Base-by-base conservation (phyloP, 2,113 vertebrate genomes). In the Suricata suricatta region DNA sequence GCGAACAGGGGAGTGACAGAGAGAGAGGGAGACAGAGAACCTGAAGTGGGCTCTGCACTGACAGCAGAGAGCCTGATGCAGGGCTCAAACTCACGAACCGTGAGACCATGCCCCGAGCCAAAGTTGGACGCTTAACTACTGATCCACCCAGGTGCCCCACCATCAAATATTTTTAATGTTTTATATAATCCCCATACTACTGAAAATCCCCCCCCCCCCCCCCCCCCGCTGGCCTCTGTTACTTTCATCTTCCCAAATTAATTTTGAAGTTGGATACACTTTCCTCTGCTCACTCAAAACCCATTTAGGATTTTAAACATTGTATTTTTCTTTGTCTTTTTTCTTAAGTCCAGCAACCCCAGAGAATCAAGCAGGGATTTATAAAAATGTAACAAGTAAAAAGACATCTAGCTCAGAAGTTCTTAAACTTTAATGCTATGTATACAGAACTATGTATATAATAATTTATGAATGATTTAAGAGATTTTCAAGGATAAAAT, bases 291-390 rank as follows among this genome's bases (percentile, higher is more conserved):
- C 44, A 82, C 7, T 23, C 69, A 29, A 95, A 96, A 79, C 12
- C 33, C 38, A 38, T 60, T 84, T 95, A 66, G 33, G 15, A 80
- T 90, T 92, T 89, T 80, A 50, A 77, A 87, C 7, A 7, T 3
- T 88, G 23, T 79, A 16, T 86, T 96, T 91, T 85, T 81, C n/a
- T 63, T 90, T 94, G 89, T 60, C 31, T 80, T 25, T 79, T 79
- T 71, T 79, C 29, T 76, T 10, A 63, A 94, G 57, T 82, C 66
- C 71, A 60, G 52, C 52, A 90, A 52, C 52, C 41, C 74, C 41
- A 77, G 76, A 96, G n/a, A 82, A 64, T 54, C 64, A 94, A 50
- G 92, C 5, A 77, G 11, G 16, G 11, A 63, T 64, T 95, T 93
- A 54, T 13, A 50, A 76, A 92, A 95, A 64, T 44, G 4, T 72